These are phyloP conservation scores for Alethe castanea DNA, from an alignment of 2,113 vertebrate genomes.

Conservation along the genomic window DNA sequence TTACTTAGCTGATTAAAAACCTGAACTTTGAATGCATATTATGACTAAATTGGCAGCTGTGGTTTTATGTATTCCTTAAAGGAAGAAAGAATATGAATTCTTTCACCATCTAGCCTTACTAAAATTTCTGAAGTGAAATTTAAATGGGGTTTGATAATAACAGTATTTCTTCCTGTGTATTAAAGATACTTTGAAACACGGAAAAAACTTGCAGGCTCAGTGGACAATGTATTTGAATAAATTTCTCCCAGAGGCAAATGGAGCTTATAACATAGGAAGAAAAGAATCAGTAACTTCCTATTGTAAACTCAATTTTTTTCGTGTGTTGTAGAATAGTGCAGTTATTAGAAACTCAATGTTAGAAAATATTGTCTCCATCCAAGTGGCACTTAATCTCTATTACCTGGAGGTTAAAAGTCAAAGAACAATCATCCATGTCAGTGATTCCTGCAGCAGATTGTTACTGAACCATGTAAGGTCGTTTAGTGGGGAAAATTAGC, in stretches of 20 bases:
- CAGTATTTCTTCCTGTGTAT: not conserved
- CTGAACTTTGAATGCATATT: accelerated
- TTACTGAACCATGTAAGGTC: slow-evolving; percentile 42
- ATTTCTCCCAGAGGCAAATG: not conserved
- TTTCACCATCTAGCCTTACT: not conserved
- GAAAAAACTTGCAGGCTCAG: not conserved
- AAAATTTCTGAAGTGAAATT: not conserved
- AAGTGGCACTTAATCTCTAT: slow-evolving; percentile 63
- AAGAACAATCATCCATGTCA: slow-evolving; percentile 49
- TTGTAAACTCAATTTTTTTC: not conserved
- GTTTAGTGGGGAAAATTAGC: slow-evolving; percentile 28
- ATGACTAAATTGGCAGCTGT: not conserved
- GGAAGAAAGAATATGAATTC: not conserved
- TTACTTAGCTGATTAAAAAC: not conserved
- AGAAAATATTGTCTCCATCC: slow-evolving; percentile 46
- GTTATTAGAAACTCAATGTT: slow-evolving; percentile 36
- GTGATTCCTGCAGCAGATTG: slow-evolving; percentile 39
- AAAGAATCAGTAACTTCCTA: not conserved
- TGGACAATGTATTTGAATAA: not conserved
- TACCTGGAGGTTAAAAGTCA: slow-evolving; percentile 66
- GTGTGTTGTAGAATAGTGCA: not conserved
- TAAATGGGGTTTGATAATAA: not conserved
- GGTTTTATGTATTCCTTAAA: not conserved
- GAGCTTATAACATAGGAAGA: not conserved
- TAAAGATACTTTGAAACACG: not conserved